phyloP scores from a whole-genome alignment of 2,113 vertebrate genomes.

The Anguilla japonica region DNA sequence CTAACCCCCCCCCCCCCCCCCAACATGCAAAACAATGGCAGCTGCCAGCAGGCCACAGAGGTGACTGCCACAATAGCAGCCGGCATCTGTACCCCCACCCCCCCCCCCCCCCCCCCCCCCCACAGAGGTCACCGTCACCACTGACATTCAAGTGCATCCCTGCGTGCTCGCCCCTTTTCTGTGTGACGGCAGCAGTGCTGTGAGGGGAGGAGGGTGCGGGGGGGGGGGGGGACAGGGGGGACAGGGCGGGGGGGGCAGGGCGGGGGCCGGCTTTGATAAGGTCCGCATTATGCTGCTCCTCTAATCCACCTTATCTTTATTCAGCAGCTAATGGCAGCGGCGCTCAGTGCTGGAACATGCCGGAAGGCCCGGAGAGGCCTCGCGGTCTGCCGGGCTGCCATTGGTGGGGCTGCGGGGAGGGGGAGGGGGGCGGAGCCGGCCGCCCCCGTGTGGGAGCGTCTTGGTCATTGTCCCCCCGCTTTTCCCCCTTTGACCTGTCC shows the following conservation, averaged over 20 bases:
- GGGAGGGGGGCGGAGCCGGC: not conserved
- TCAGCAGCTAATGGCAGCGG: slow-evolving; percentile 13
- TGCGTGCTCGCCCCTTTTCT: not conserved
- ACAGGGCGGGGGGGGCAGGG: not conserved
- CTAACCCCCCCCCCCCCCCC: slow-evolving; percentile 8
- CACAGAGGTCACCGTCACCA: slow-evolving; percentile 27
- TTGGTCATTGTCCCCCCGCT: slow-evolving; percentile 18
- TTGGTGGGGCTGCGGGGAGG: not conserved
- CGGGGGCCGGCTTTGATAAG: slow-evolving; percentile 23
- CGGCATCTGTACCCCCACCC: slow-evolving; percentile 60
- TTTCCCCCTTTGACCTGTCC: slow-evolving; percentile 6
- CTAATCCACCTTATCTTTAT: slow-evolving; percentile 22
- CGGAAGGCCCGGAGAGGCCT: not conserved
- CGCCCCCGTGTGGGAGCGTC: slow-evolving; percentile 1
- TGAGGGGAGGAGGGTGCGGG: not conserved
- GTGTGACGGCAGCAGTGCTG: slow-evolving; percentile 23
- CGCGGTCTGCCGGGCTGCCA: slow-evolving; percentile 26
- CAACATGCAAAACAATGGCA: slow-evolving; percentile 57
- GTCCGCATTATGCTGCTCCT: slow-evolving; percentile 13
- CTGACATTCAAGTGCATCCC: slow-evolving; percentile 58
- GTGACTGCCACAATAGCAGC: slow-evolving; percentile 57
- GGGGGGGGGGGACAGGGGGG: no score
- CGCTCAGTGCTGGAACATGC: not conserved
- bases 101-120: slow-evolving; percentile 25
- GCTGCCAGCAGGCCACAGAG: slow-evolving; percentile 56